phyloP scores from a whole-genome alignment of 2,797 vertebrate species.

The Premnoplex brunnescens region DNA sequence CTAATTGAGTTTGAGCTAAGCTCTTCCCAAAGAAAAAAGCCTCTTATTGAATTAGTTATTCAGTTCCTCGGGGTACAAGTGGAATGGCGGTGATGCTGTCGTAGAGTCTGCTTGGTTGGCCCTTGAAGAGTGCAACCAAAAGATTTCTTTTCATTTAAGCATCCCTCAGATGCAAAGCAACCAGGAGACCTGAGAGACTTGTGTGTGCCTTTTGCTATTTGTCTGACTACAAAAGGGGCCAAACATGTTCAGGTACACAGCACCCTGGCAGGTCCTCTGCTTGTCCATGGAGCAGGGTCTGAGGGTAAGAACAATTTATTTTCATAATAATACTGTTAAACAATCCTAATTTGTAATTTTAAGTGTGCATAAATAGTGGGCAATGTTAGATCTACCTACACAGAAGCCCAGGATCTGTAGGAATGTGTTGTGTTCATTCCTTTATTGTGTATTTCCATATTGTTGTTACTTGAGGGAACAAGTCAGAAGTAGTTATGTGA shows the following conservation, averaged over 20 bases:
- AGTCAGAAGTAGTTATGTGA: neutral
- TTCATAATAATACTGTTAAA: neutral
- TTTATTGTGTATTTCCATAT: neutral
- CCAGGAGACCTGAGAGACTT: neutral
- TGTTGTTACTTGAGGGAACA: neutral
- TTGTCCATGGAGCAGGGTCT: constrained; percentile 75
- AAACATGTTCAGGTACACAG: constrained; percentile 79
- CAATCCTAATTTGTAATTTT: neutral
- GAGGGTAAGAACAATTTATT: constrained; percentile 70
- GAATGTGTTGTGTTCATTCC: neutral
- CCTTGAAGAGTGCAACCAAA: neutral
- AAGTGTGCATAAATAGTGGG: neutral
- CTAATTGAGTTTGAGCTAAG: constrained; percentile 81
- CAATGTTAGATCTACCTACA: neutral
- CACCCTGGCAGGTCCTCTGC: constrained; percentile 80
- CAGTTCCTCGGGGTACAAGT: constrained; percentile 28
- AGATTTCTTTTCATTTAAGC: constrained; percentile 19
- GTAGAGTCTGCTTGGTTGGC: neutral
- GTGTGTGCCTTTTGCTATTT: constrained; percentile 45
- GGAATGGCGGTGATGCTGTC: constrained; percentile 9
- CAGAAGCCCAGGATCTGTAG: neutral
- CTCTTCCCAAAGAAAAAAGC: constrained; percentile 71
- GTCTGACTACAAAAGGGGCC: constrained; percentile 36
- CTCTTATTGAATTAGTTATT: constrained; percentile 68
- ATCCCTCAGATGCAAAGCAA: constrained; percentile 27